A percentile compares a stretch with the other conserved stretches of the same genome.
Evolutionary conservation across 1,140 invertebrate genomes (phyloP).

Genomic region (Microplitis demolitor): DNA sequence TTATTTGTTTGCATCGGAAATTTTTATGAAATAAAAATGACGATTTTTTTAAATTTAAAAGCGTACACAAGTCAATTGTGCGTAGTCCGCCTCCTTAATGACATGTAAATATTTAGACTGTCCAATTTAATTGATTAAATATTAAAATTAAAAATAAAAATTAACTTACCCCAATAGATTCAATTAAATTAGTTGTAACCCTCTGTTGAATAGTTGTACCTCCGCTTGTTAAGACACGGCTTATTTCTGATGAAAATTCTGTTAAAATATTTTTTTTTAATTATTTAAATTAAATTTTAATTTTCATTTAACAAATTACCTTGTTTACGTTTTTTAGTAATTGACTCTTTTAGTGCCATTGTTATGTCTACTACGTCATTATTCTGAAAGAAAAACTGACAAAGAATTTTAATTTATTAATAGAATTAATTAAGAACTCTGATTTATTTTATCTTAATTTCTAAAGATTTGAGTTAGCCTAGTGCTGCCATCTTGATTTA

Average conservation of each 20-base stretch:
- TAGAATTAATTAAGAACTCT: too few relatives aligned
- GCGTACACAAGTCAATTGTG: too few relatives aligned
- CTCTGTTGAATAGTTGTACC: conserved; percentile 26
- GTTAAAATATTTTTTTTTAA: conserved; percentile 11
- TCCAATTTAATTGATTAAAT: neutral
- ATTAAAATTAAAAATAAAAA: neutral
- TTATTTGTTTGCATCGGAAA: too few relatives aligned
- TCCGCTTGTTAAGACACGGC: conserved; percentile 29
- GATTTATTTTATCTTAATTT: too few relatives aligned
- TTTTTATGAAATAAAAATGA: too few relatives aligned
- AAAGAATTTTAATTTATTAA: too few relatives aligned
- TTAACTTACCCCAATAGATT: conserved; percentile 27
- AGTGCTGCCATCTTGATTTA: conserved; percentile 40
- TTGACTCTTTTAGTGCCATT: conserved; percentile 48
- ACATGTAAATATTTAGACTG: neutral
- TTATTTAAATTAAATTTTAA: neutral
- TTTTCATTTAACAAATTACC: conserved; percentile 33
- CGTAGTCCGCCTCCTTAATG: too few relatives aligned
- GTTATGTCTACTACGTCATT: conserved; percentile 45
- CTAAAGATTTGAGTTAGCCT: neutral
- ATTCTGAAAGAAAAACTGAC: conserved; percentile 41
- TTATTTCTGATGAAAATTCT: conserved; percentile 43
- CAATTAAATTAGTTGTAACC: conserved; percentile 16
- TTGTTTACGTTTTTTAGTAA: conserved; percentile 47
- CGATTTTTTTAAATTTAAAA: too few relatives aligned